Percentiles rank a stretch among this genome's conserved stretches.
phyloP scores from a whole-genome alignment of 2,113 vertebrate genomes.

The Egretta garzetta region DNA sequence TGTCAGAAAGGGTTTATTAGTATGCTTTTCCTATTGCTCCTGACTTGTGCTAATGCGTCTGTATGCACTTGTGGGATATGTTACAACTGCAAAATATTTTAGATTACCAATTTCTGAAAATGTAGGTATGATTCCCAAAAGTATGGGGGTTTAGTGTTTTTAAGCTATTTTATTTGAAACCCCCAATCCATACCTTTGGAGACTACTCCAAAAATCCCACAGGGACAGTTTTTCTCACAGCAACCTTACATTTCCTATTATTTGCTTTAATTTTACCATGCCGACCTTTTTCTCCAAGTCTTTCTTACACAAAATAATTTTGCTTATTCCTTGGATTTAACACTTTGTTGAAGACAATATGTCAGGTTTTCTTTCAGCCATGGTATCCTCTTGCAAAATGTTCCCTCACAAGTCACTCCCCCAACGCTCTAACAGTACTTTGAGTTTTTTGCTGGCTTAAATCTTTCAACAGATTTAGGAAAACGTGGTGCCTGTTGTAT shows the following conservation, averaged over 20 bases:
- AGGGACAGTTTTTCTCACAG: not conserved
- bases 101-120: not conserved
- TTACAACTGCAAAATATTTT: not conserved
- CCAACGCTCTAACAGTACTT: not conserved
- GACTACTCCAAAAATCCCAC: not conserved
- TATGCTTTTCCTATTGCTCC: not conserved
- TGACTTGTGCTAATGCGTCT: not conserved
- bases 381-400: not conserved
- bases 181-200: not conserved
- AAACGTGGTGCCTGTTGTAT: not conserved
- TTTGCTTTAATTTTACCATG: not conserved
- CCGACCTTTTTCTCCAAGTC: not conserved
- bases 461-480: not conserved
- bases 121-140: not conserved
- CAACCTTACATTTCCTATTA: not conserved
- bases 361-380: not conserved
- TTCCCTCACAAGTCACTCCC: not conserved
- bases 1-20: not conserved
- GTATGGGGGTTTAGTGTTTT: not conserved
- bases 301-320: not conserved
- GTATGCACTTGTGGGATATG: fast-evolving
- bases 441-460: not conserved
- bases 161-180: not conserved
- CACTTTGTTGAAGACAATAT: not conserved
- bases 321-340: not conserved